These are phyloP conservation scores for Drosophila truncata DNA, from an alignment of 1,140 invertebrate genomes.

Conservation along the genomic window DNA sequence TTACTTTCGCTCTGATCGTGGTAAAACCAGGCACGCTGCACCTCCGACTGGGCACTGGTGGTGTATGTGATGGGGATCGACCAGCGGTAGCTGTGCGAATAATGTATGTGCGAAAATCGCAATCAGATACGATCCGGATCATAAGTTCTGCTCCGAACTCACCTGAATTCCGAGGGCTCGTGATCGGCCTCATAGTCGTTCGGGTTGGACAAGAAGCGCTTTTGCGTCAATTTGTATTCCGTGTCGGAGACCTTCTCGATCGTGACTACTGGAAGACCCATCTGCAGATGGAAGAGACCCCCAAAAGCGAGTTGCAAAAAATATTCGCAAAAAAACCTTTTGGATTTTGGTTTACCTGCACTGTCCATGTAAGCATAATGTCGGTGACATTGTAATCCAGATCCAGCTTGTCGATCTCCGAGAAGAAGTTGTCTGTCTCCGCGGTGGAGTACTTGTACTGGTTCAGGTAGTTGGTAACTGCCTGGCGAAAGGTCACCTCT, in stretches of 20 bases:
- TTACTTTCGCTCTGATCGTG: conserved; percentile 74
- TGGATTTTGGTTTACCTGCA: conserved; percentile 66
- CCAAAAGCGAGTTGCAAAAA: conserved; percentile 36
- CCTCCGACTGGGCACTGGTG: conserved; percentile 86
- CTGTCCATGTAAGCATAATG: conserved; percentile 97
- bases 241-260: conserved; percentile 86
- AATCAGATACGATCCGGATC: conserved; percentile 52
- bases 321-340: conserved; percentile 18
- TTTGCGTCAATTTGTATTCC: conserved; percentile 89
- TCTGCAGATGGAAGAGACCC: conserved; percentile 87
- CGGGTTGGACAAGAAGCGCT: conserved; percentile 90
- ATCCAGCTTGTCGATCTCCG: conserved; percentile 87
- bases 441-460: conserved; percentile 91
- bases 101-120: conserved; percentile 68
- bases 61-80: conserved; percentile 93
- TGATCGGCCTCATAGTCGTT: conserved; percentile 86
- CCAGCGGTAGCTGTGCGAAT: conserved; percentile 90
- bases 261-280: conserved; percentile 94
- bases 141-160: conserved; percentile 63
- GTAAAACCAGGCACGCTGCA: conserved; percentile 84
- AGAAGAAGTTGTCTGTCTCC: conserved; percentile 92
- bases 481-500: conserved; percentile 90
- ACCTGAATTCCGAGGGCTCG: conserved; percentile 88
- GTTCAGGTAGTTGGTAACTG: conserved; percentile 91
- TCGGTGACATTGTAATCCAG: conserved; percentile 86